These are phyloP conservation scores for Anastrepha ludens DNA, from an alignment of 1,140 invertebrate genomes.

Conservation along the genomic window DNA sequence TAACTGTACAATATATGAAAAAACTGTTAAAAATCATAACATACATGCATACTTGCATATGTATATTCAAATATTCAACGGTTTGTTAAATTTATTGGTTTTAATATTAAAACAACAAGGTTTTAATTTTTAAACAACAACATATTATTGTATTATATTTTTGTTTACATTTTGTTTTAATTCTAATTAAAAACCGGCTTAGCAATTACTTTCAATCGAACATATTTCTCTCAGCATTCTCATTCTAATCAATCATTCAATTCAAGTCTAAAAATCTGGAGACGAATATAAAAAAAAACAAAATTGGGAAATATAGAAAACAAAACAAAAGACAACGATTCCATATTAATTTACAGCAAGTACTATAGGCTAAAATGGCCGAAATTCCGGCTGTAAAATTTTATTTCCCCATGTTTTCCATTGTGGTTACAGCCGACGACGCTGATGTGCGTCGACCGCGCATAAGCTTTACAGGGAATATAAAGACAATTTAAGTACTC, in stretches of 20 bases:
- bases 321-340: slow-evolving; percentile 12
- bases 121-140: too few relatives aligned
- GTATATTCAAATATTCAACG: too few relatives aligned
- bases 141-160: too few relatives aligned
- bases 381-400: background rate
- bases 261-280: background rate
- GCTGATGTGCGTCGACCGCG: background rate
- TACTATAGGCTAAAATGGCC: background rate
- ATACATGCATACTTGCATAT: too few relatives aligned
- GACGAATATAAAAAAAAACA: background rate
- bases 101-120: too few relatives aligned
- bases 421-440: background rate
- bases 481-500: background rate
- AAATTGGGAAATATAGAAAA: background rate
- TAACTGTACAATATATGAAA: too few relatives aligned
- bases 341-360: background rate
- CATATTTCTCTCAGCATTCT: background rate
- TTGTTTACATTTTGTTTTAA: too few relatives aligned
- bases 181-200: too few relatives aligned
- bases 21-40: too few relatives aligned
- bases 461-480: background rate
- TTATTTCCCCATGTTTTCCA: background rate
- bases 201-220: too few relatives aligned
- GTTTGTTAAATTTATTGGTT: too few relatives aligned
- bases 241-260: background rate